A percentile compares a stretch with the other conserved stretches of the same genome.
These are phyloP conservation scores for Troides oblongomaculatus DNA, from an alignment of 2,888 invertebrate species.

Conservation along the genomic window DNA sequence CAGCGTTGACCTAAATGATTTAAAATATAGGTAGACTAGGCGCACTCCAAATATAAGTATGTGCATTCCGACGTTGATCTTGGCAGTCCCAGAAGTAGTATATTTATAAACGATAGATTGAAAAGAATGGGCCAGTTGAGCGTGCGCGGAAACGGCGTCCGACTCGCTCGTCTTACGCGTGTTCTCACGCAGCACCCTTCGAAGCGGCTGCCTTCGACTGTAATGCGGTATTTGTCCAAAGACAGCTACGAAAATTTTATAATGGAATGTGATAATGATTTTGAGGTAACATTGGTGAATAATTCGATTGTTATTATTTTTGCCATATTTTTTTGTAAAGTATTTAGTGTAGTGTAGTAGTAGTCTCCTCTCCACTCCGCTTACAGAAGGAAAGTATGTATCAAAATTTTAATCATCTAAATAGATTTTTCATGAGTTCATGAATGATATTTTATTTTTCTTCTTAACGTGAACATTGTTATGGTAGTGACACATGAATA, in stretches of 20 bases:
- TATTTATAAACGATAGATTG: slow-evolving; percentile 69
- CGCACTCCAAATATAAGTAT: slow-evolving; percentile 49
- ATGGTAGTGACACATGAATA: neutral
- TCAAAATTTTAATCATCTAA: neutral
- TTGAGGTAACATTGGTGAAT: slow-evolving; percentile 55
- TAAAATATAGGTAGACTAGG: slow-evolving; percentile 14
- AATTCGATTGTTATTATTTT: neutral
- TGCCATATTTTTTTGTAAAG: neutral
- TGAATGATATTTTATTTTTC: neutral
- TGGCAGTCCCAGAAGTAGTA: slow-evolving; percentile 58
- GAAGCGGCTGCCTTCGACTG: slow-evolving; percentile 36
- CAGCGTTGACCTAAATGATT: slow-evolving; percentile 20
- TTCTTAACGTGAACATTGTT: neutral
- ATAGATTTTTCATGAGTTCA: neutral
- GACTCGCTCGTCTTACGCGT: slow-evolving; percentile 44
- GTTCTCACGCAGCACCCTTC: slow-evolving; percentile 40
- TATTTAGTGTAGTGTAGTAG: neutral
- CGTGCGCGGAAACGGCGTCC: slow-evolving; percentile 48
- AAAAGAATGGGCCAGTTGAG: slow-evolving; percentile 61
- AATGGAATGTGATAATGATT: slow-evolving; percentile 70
- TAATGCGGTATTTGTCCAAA: slow-evolving; percentile 57
- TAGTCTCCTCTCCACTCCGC: no score
- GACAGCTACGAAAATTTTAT: slow-evolving; percentile 65
- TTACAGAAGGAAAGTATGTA: no score
- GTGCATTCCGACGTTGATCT: slow-evolving; percentile 49